Evolutionary conservation across 1,140 invertebrate genomes (phyloP).

Genomic region (Psilanteris sp.): DNA sequence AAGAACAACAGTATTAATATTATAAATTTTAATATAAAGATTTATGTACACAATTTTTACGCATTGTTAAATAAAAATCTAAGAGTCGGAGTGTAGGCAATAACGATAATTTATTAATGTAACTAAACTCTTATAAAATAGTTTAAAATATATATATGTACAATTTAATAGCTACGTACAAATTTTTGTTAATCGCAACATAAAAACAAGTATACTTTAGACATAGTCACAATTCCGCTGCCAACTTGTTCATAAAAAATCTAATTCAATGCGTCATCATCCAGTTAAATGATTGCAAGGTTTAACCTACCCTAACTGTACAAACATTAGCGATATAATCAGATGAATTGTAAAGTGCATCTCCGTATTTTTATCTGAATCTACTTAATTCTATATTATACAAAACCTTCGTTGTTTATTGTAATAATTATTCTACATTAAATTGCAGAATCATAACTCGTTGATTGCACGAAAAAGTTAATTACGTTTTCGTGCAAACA

Average conservation of each 20-base stretch:
- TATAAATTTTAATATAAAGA: constrained; percentile 18
- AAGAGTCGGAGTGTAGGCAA: background rate
- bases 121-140: too few relatives aligned
- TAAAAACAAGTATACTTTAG: constrained; percentile 26
- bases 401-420: too few relatives aligned
- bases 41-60: constrained; percentile 41
- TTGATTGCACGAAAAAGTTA: too few relatives aligned
- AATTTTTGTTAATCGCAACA: constrained; percentile 23
- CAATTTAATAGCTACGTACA: constrained; percentile 19
- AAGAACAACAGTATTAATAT: too few relatives aligned
- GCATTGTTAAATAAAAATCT: constrained; percentile 31
- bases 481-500: too few relatives aligned
- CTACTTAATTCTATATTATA: too few relatives aligned
- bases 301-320: background rate
- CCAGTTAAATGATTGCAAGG: background rate
- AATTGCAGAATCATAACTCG: too few relatives aligned
- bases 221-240: constrained; percentile 8
- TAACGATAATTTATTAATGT: background rate
- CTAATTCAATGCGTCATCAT: constrained; percentile 2
- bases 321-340: too few relatives aligned
- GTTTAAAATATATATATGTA: constrained; percentile 36
- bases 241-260: constrained; percentile 6
- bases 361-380: too few relatives aligned
- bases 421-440: too few relatives aligned
- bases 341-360: background rate